A percentile compares a stretch with the other conserved stretches of the same genome.
These are phyloP conservation scores for Apis dorsata DNA, from an alignment of 1,140 invertebrate genomes.

Conservation along the genomic window DNA sequence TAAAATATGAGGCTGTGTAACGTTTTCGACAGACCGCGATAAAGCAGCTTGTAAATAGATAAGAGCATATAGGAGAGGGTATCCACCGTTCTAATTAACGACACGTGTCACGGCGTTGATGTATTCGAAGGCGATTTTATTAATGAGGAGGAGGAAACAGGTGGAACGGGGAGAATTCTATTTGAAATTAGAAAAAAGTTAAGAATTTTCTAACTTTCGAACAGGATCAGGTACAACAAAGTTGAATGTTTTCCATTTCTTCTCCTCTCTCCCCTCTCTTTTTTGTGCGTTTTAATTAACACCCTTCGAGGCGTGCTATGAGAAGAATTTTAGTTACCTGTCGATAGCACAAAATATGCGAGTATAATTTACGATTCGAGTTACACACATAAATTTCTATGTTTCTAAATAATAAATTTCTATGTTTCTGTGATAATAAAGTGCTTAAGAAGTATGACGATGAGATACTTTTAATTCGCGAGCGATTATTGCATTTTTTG, in stretches of 20 bases:
- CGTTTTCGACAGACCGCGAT: constrained; percentile 42
- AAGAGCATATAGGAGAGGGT: not conserved
- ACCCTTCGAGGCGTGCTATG: not conserved
- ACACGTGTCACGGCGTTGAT: constrained; percentile 29
- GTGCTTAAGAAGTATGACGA: too few relatives aligned
- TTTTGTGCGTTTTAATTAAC: not conserved
- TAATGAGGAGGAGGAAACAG: too few relatives aligned
- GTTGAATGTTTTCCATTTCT: not conserved
- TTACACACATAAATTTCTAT: not conserved
- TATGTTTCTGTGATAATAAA: too few relatives aligned
- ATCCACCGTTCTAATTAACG: constrained; percentile 30
- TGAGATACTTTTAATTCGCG: too few relatives aligned
- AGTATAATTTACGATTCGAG: not conserved
- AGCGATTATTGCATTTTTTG: too few relatives aligned
- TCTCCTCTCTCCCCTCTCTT: not conserved
- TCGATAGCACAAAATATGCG: not conserved
- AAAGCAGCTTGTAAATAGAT: constrained; percentile 43
- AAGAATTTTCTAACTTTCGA: not conserved
- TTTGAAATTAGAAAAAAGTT: not conserved
- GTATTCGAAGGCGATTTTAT: constrained; percentile 10
- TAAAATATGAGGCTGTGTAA: constrained; percentile 21
- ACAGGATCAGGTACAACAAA: not conserved
- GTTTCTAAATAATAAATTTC: too few relatives aligned
- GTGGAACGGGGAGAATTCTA: not conserved
- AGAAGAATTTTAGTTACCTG: not conserved